A percentile compares a stretch with the other conserved stretches of the same genome.
Conservation (phyloP, 2,888 invertebrate genomes). For the Priocnemis perturbator region DNA sequence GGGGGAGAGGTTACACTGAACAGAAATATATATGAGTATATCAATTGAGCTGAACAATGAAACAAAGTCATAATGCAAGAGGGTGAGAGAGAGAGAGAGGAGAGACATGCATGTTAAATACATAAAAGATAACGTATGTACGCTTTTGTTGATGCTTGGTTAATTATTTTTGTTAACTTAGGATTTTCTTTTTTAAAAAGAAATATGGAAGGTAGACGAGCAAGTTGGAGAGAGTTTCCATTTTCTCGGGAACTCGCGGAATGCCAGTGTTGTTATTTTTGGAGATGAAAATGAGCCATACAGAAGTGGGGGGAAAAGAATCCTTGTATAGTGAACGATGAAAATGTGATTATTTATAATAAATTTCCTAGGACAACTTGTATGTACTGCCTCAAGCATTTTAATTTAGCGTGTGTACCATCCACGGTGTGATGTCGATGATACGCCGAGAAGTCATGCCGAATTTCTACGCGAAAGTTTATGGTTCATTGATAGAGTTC, state of each 20-base stretch:
- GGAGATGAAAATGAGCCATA: constrained; percentile 11
- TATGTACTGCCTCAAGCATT: constrained; percentile 61
- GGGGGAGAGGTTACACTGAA: constrained; percentile 26
- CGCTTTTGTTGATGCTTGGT: constrained; percentile 67
- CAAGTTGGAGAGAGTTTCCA: constrained; percentile 16
- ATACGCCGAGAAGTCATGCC: constrained; percentile 9
- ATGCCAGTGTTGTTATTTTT: constrained; percentile 45
- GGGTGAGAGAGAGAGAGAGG: constrained; percentile 24
- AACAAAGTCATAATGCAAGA: constrained; percentile 7
- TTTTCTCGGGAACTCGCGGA: constrained; percentile 27
- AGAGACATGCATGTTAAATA: constrained; percentile 29
- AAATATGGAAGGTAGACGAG: constrained; percentile 26
- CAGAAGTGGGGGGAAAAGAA: constrained; percentile 21
- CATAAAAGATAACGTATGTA: constrained; percentile 51
- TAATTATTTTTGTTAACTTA: constrained; percentile 64
- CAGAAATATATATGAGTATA: constrained; percentile 41
- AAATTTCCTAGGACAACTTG: constrained; percentile 61
- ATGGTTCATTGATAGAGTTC: not conserved
- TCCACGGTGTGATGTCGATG: constrained; percentile 25
- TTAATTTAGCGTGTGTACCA: constrained; percentile 47
- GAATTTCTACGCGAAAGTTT: too few relatives aligned
- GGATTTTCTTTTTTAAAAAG: constrained; percentile 49
- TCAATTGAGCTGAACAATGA: constrained; percentile 31
- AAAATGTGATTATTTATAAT: constrained; percentile 68
- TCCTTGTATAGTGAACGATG: constrained; percentile 56